A percentile compares a stretch with the other conserved stretches of the same genome.
phyloP scores from a whole-genome alignment of 2,797 vertebrate genomes.

The Podargus strigoides region DNA sequence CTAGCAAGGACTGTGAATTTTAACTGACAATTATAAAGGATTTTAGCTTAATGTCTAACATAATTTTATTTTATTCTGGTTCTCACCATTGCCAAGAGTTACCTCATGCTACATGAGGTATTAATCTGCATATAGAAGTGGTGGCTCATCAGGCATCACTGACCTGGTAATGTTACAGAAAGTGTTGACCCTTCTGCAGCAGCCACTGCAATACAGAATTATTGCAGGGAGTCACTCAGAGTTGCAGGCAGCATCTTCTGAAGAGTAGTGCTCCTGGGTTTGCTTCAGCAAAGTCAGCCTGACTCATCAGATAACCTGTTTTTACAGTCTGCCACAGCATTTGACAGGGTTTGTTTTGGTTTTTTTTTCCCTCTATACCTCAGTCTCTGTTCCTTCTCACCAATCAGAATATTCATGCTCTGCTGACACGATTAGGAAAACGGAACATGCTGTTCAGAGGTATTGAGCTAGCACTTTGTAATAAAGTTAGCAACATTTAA shows the following conservation, averaged over 20 bases:
- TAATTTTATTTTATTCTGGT: background rate
- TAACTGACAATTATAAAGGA: background rate
- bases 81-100: background rate
- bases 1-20: background rate
- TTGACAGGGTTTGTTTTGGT: too few relatives aligned
- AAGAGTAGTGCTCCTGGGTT: background rate
- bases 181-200: background rate
- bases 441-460: background rate
- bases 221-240: background rate
- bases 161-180: background rate
- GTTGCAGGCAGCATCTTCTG: background rate
- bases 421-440: background rate
- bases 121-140: background rate
- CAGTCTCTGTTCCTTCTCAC: background rate
- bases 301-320: background rate
- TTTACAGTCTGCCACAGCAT: too few relatives aligned
- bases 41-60: background rate
- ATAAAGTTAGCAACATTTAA: conserved; percentile 45
- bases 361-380: background rate
- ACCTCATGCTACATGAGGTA: background rate
- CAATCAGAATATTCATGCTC: background rate
- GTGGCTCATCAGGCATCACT: background rate
- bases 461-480: background rate
- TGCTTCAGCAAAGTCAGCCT: background rate
- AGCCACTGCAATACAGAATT: background rate